Evolutionary conservation across 2,888 invertebrate species (phyloP).

Genomic region (Lochmaea capreae): DNA sequence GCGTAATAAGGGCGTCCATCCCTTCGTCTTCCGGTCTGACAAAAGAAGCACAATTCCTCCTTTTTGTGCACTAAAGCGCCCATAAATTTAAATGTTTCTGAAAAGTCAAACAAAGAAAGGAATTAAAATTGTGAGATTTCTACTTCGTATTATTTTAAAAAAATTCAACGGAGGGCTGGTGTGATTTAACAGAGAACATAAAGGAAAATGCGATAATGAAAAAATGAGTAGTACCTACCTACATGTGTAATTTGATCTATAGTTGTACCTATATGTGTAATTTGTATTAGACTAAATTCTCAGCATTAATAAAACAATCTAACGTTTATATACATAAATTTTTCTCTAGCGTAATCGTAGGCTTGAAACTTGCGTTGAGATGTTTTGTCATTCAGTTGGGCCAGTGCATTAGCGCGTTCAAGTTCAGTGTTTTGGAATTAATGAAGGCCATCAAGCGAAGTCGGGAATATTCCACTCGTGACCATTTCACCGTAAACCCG

Average conservation of each 20-base stretch:
- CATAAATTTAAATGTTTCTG: constrained; percentile 23
- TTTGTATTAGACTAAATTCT: too few relatives aligned
- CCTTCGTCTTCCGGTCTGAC: constrained; percentile 31
- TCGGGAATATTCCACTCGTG: constrained; percentile 55
- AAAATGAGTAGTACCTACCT: too few relatives aligned
- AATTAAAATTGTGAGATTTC: constrained; percentile 12
- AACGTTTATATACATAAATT: not conserved
- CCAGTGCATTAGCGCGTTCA: constrained; percentile 41
- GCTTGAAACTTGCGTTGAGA: constrained; percentile 32
- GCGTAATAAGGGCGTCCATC: constrained; percentile 32
- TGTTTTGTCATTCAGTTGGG: constrained; percentile 42
- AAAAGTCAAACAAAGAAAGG: constrained; percentile 19
- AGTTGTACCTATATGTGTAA: too few relatives aligned
- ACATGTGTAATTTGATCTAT: too few relatives aligned
- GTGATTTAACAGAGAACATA: not conserved
- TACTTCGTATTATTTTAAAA: constrained; percentile 8
- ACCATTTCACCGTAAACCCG: constrained; percentile 65
- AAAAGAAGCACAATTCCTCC: constrained; percentile 33
- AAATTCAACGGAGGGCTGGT: too few relatives aligned
- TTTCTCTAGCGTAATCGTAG: not conserved
- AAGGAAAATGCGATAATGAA: too few relatives aligned
- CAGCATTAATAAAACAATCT: not conserved
- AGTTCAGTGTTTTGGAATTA: constrained; percentile 55
- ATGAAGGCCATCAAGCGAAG: constrained; percentile 51
- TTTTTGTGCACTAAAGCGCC: constrained; percentile 22